Conservation (phyloP, 2,888 invertebrate species). For the Sminthurinus aureus region DNA sequence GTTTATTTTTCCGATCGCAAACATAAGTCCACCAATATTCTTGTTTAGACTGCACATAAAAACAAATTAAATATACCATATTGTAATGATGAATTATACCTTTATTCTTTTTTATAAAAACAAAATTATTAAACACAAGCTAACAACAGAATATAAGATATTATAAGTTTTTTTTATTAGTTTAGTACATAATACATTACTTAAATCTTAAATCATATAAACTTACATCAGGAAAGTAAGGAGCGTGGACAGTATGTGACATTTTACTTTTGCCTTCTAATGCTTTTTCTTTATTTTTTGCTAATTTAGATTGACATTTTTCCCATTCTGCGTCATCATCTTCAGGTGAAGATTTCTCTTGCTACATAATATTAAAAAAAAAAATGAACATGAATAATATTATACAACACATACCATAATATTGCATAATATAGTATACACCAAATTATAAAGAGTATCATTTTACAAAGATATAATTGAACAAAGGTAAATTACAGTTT, state of each 20-base stretch:
- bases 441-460: no score
- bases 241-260: conserved; percentile 97
- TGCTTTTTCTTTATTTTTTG: conserved; percentile 79
- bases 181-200: background rate
- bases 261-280: conserved; percentile 92
- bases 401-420: no score
- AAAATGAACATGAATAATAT: no score
- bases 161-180: no score
- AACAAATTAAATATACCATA: conserved; percentile 14
- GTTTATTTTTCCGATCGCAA: conserved; percentile 91
- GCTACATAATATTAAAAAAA: conserved; percentile 42
- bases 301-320: conserved; percentile 85
- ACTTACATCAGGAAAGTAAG: conserved; percentile 85
- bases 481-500: no score
- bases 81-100: no score
- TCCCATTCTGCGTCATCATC: conserved; percentile 92
- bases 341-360: conserved; percentile 55
- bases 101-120: no score
- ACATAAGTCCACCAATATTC: conserved; percentile 99
- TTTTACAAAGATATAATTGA: no score
- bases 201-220: background rate
- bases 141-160: no score
- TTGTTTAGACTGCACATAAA: conserved; percentile 79
- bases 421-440: no score
- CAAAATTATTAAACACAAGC: no score